These are phyloP conservation scores for Rotaria sp. DNA, from an alignment of 2,888 invertebrate genomes.

Conservation along the genomic window DNA sequence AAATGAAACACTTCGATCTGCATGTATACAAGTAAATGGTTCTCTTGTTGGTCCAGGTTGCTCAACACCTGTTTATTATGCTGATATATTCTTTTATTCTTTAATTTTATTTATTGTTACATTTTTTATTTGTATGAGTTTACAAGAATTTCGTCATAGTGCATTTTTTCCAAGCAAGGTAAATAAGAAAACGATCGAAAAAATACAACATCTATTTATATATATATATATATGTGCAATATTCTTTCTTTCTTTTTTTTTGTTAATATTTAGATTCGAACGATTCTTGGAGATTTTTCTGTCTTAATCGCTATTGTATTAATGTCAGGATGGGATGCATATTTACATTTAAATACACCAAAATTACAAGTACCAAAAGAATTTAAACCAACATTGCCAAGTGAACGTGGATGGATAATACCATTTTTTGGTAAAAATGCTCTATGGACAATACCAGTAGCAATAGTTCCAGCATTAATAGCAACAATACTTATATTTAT, in stretches of 20 bases:
- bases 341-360: conserved; percentile 78
- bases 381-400: conserved; percentile 41
- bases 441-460: not conserved
- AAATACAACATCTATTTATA: not conserved
- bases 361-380: conserved; percentile 73
- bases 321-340: conserved; percentile 77
- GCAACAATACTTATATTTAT: conserved; percentile 34
- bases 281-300: conserved; percentile 86
- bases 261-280: conserved; percentile 65
- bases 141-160: conserved; percentile 46
- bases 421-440: conserved; percentile 27
- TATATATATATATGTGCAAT: too few species aligned
- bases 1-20: conserved; percentile 28
- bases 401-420: conserved; percentile 17
- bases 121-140: conserved; percentile 49
- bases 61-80: conserved; percentile 35
- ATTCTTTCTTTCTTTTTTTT: too few species aligned
- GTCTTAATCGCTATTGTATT: conserved; percentile 87
- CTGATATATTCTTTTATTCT: conserved; percentile 53
- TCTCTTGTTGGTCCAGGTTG: not conserved
- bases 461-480: conserved; percentile 31
- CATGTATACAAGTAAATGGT: conserved; percentile 41
- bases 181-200: not conserved
- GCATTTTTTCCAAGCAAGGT: conserved; percentile 31
- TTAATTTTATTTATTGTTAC: conserved; percentile 52